These are phyloP conservation scores for Drosophila cognata DNA, from an alignment of 2,888 invertebrate genomes.

Conservation along the genomic window DNA sequence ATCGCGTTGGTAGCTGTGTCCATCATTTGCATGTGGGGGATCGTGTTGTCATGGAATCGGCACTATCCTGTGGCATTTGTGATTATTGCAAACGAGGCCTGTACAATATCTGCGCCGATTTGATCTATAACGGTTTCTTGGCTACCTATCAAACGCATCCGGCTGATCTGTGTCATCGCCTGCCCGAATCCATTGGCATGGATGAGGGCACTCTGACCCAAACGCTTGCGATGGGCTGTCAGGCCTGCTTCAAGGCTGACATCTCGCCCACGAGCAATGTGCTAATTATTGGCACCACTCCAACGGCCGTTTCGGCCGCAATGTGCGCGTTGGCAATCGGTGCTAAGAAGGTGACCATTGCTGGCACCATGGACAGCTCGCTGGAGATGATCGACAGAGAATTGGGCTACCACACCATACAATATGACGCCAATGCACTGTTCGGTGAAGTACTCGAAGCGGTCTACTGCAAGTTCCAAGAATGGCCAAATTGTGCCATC, in stretches of 20 bases:
- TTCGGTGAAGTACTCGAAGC: conserved; percentile 62
- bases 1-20: conserved; percentile 88
- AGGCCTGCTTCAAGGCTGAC: conserved; percentile 74
- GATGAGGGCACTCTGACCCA: conserved; percentile 75
- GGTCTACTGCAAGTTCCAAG: conserved; percentile 57
- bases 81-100: conserved; percentile 89
- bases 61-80: conserved; percentile 94
- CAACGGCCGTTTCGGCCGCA: conserved; percentile 74
- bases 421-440: conserved; percentile 53
- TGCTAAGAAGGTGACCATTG: conserved; percentile 70
- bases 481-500: conserved; percentile 78
- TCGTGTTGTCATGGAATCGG: conserved; percentile 96
- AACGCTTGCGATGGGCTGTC: conserved; percentile 77
- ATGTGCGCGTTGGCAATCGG: conserved; percentile 78
- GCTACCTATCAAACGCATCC: conserved; percentile 76
- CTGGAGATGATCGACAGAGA: conserved; percentile 55
- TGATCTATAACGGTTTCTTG: conserved; percentile 79
- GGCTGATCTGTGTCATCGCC: conserved; percentile 79
- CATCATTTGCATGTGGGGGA: conserved; percentile 91
- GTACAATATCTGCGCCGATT: conserved; percentile 78
- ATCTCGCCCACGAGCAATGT: conserved; percentile 77
- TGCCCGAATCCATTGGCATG: conserved; percentile 63
- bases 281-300: conserved; percentile 76
- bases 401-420: conserved; percentile 66
- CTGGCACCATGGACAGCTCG: conserved; percentile 54